A percentile compares a stretch with the other conserved stretches of the same genome.
phyloP scores from a whole-genome alignment of 2,113 vertebrate species.

The Pelobates fuscus region DNA sequence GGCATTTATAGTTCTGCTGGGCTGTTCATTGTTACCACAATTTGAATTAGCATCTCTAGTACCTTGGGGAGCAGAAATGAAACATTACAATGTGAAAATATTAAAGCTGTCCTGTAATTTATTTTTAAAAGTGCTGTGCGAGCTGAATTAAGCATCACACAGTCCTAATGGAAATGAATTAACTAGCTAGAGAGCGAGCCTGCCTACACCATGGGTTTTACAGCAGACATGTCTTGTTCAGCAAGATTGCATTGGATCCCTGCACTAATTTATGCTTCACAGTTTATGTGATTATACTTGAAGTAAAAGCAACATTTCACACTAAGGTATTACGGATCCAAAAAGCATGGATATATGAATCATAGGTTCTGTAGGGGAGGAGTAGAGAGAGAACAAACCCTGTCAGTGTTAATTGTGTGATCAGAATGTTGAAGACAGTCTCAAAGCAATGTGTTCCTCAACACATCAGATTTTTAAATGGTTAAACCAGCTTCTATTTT shows the following conservation, averaged over 20 bases:
- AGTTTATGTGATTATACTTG: neutral
- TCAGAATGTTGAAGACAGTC: no score
- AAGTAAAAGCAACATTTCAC: neutral
- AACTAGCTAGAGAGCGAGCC: constrained; percentile 18
- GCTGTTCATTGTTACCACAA: constrained; percentile 39
- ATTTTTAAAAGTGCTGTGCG: neutral
- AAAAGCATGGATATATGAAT: no score
- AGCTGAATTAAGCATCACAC: neutral
- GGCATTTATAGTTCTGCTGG: constrained; percentile 29
- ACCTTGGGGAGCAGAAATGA: constrained; percentile 1
- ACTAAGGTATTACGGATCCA: no score
- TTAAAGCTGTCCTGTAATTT: constrained; percentile 15
- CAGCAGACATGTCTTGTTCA: neutral
- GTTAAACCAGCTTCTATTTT: no score
- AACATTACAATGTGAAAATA: neutral
- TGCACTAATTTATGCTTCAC: neutral
- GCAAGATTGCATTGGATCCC: neutral
- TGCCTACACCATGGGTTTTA: neutral
- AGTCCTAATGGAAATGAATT: neutral
- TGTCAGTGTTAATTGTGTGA: no score
- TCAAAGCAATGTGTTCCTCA: no score
- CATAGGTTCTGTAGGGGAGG: no score
- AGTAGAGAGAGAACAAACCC: no score
- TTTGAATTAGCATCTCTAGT: constrained; percentile 35
- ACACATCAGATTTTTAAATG: no score